These are phyloP conservation scores for Thysanoteuthis rhombus DNA, from an alignment of 2,888 invertebrate genomes.

Conservation along the genomic window DNA sequence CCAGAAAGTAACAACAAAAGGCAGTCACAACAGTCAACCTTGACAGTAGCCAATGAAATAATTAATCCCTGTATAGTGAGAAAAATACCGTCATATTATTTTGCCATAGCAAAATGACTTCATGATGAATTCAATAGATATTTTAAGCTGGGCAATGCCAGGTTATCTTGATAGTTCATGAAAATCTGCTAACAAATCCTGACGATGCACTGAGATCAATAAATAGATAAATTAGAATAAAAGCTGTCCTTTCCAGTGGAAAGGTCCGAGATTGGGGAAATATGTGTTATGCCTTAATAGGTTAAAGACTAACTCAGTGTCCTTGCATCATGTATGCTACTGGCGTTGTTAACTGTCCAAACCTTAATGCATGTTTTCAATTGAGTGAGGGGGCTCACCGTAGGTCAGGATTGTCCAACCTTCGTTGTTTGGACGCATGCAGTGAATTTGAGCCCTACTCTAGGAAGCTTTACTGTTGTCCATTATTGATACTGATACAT, in stretches of 20 bases:
- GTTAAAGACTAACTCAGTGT: background rate
- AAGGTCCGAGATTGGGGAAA: background rate
- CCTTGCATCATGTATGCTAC: background rate
- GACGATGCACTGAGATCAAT: background rate
- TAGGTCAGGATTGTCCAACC: background rate
- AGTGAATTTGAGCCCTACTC: background rate
- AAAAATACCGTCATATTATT: background rate
- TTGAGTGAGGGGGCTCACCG: no score
- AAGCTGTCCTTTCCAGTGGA: background rate
- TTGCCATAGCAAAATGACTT: background rate
- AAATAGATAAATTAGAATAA: conserved; percentile 12
- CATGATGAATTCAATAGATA: background rate
- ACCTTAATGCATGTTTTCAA: conserved; percentile 12
- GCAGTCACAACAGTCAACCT: background rate
- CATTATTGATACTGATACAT: background rate
- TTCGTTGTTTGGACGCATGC: background rate
- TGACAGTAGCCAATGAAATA: background rate
- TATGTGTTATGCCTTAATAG: background rate
- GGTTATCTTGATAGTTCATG: background rate
- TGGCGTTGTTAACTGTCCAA: background rate
- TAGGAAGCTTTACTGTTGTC: background rate
- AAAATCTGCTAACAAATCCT: background rate
- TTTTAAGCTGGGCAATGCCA: background rate
- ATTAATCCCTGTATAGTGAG: background rate
- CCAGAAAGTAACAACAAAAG: background rate